Percentiles rank a stretch among this genome's conserved stretches.
These are phyloP conservation scores for Mesorhabditis spiculigera DNA, from an alignment of 2,888 invertebrate genomes.

Conservation along the genomic window DNA sequence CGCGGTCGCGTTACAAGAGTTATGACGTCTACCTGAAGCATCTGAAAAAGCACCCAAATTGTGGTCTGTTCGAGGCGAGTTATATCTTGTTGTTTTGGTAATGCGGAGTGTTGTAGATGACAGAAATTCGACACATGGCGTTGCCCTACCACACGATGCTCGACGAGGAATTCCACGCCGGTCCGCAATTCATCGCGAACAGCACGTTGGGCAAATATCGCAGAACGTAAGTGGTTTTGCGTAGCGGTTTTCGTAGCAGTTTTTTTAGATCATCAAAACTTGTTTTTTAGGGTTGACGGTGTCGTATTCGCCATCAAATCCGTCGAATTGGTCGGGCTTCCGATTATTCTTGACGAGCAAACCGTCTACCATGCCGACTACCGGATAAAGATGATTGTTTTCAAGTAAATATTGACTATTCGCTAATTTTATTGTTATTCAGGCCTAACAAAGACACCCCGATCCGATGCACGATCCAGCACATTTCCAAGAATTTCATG, in stretches of 20 bases:
- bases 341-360: not conserved
- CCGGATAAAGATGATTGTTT: not conserved
- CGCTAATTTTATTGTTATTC: too few species aligned
- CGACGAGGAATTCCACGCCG: not conserved
- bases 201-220: not conserved
- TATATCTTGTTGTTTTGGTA: not conserved
- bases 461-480: conserved; percentile 1
- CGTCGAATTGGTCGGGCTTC: conserved; percentile 1
- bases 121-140: not conserved
- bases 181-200: not conserved
- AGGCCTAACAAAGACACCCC: not conserved
- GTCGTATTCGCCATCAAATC: not conserved
- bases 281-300: not conserved
- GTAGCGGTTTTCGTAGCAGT: too few species aligned
- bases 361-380: not conserved
- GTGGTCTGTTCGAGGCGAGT: too few species aligned
- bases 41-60: too few species aligned
- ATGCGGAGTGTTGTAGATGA: not conserved
- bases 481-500: conserved; percentile 2
- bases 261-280: too few species aligned
- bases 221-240: not conserved
- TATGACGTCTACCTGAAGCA: too few species aligned
- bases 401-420: not conserved
- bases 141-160: not conserved
- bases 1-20: too few species aligned